Evolutionary conservation across 2,888 invertebrate genomes (phyloP), one percentile per base, ranked within the genome.

Genomic region (Yponomeuta malinellus): DNA sequence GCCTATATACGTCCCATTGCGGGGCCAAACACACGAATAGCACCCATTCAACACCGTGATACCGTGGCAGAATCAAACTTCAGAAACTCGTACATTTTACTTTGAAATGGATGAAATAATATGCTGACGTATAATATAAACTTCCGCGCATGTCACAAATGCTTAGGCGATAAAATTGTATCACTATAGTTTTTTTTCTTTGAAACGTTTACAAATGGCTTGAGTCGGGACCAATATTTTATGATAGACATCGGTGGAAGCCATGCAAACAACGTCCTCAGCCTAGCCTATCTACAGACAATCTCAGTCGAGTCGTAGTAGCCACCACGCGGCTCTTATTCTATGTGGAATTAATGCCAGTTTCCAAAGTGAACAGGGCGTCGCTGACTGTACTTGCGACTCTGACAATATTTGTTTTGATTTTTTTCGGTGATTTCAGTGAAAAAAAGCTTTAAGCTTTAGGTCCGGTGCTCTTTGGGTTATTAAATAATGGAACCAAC

Each of bases 321-420:
- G 43, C 8, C 43, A 43, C 43, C 43, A 43, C 43, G 43, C 6
- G 43, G 43, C 43, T 43, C 43, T 5, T 43, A 43, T 43, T 5
- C 9, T 43, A 8, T 0, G 43, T 8, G 43, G 43, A 43, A 43
- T 43, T 43, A 43, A 9, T 8, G 43, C 43, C 43, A 43, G 43
- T 43, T 5, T 43, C 43, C 43, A 43, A 43, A 43, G 5, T 43
- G 5, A 43, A 43, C 6, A 43, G 43, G 8, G 8, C 43, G 6
- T 43, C 43, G 43, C 43, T 43, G 10, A 63, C 6, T 63, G 23
- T 23, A 29, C 64, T 5, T 8, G 10, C 10, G 65, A 31, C 65
- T 15, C 65, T 29, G 23, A 65, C 65, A 65, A 65, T 65, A 65
- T 65, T 65, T 65, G 65, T 2, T 33, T 65, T 63, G 63, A 63